Evolutionary conservation across 2,888 invertebrate species (phyloP).

Genomic region (Eupithecia inturbata): DNA sequence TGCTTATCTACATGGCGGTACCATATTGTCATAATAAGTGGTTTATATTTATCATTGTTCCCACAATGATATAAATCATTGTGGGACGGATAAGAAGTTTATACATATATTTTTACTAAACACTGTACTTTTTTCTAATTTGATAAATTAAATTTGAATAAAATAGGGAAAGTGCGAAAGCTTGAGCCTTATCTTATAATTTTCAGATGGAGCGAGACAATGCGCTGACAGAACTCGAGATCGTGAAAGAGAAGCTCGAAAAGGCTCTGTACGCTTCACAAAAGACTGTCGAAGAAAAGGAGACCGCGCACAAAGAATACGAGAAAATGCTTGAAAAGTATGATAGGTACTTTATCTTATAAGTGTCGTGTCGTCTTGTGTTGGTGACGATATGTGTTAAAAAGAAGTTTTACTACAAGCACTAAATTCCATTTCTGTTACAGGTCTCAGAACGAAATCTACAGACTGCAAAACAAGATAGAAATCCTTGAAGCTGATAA

Average conservation of each 20-base stretch:
- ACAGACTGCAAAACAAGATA: conserved; percentile 93
- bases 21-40: too few species aligned
- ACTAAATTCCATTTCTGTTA: conserved; percentile 48
- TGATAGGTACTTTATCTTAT: conserved; percentile 87
- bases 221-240: conserved; percentile 92
- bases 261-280: conserved; percentile 92
- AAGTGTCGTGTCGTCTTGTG: conserved; percentile 78
- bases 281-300: conserved; percentile 94
- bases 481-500: conserved; percentile 95
- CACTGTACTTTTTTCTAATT: not conserved
- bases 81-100: not conserved
- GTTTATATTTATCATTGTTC: too few species aligned
- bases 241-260: conserved; percentile 94
- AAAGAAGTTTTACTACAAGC: conserved; percentile 26
- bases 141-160: not conserved
- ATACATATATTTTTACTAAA: not conserved
- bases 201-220: conserved; percentile 93
- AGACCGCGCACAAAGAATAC: conserved; percentile 94
- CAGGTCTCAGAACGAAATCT: conserved; percentile 95
- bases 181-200: not conserved
- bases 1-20: too few species aligned
- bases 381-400: conserved; percentile 62
- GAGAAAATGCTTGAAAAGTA: conserved; percentile 97
- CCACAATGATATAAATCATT: too few species aligned
- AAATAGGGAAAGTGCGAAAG: not conserved